Conservation (phyloP, 2,113 vertebrate species). For the Lasiurus borealis region DNA sequence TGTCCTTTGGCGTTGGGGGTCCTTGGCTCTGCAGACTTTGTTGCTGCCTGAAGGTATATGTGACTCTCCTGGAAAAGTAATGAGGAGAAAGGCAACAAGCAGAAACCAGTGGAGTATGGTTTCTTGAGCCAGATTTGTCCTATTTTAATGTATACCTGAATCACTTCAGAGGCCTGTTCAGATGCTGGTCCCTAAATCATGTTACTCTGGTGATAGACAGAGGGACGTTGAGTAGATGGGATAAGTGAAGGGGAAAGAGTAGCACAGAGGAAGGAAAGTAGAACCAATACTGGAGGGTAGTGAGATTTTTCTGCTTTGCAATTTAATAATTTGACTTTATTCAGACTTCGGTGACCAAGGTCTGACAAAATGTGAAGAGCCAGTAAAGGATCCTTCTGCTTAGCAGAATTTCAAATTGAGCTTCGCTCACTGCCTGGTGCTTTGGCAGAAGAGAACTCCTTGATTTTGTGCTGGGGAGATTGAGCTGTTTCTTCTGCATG, state of each 20-base stretch:
- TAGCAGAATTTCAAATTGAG: neutral
- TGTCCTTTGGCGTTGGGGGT: neutral
- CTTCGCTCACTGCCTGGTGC: neutral
- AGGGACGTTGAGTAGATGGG: accelerated
- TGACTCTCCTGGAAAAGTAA: constrained; percentile 3
- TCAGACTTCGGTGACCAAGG: neutral
- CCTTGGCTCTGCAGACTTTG: neutral
- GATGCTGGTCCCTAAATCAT: neutral
- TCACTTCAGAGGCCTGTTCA: neutral
- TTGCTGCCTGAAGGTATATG: neutral
- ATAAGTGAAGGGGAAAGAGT: too few species aligned
- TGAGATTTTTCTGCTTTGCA: neutral
- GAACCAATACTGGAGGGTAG: neutral
- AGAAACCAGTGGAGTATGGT: neutral
- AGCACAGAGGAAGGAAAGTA: neutral
- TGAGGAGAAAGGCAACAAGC: neutral
- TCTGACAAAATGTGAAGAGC: neutral
- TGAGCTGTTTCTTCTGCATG: constrained; percentile 47
- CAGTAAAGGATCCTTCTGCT: neutral
- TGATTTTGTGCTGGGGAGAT: constrained; percentile 13
- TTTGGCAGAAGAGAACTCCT: neutral
- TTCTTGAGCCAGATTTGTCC: neutral
- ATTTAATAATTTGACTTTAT: neutral
- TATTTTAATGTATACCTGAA: neutral
- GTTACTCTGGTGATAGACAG: neutral